A percentile compares a stretch with the other conserved stretches of the same genome.
Evolutionary conservation across 2,113 vertebrate genomes (phyloP).

Genomic region (Bubalus kerabau): DNA sequence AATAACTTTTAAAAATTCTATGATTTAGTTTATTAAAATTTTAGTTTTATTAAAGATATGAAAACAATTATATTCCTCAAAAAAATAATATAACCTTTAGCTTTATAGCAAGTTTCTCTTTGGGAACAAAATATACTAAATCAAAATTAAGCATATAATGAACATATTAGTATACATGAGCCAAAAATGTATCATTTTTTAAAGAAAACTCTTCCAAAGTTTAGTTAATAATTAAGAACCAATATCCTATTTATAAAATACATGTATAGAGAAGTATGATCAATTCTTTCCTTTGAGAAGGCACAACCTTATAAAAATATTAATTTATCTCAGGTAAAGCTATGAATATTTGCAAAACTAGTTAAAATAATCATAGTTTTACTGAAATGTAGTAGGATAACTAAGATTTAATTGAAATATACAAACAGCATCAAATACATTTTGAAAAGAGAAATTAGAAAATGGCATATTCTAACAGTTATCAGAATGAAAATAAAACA

Average conservation of each 20-base stretch:
- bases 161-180: neutral
- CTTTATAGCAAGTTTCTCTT: neutral
- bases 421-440: neutral
- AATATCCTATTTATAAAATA: neutral
- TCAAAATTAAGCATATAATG: neutral
- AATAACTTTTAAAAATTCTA: neutral
- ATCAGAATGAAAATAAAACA: neutral
- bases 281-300: neutral
- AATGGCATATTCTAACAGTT: neutral
- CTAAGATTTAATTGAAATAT: neutral
- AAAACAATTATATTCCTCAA: neutral
- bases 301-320: neutral
- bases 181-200: neutral
- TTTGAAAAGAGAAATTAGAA: neutral
- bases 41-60: neutral
- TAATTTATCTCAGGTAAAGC: neutral
- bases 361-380: neutral
- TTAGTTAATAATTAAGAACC: neutral
- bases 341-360: neutral
- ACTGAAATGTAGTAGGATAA: neutral
- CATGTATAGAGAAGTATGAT: neutral
- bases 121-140: constrained; percentile 5
- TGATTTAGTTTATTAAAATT: neutral
- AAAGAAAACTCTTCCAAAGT: neutral
- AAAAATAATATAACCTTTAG: neutral